Percentiles rank a stretch among this genome's conserved stretches.
Conservation (phyloP, 2,797 vertebrate species). For the Oreochromis mossambicus region DNA sequence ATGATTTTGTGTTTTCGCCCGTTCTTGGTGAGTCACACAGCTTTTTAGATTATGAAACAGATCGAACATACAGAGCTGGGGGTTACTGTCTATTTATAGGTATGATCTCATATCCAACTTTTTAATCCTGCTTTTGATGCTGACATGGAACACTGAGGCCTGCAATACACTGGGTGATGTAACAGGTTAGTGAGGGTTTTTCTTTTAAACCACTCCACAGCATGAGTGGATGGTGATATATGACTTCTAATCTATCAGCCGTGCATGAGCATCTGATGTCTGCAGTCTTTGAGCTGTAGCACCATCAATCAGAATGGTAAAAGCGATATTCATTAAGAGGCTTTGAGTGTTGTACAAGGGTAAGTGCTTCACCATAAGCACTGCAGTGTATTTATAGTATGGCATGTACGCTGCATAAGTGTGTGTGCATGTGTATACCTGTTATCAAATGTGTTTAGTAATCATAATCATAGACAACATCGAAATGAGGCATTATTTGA, state of each 20-base stretch:
- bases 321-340: conserved; percentile 26
- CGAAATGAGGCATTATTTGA: background rate
- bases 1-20: conserved; percentile 6
- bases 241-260: conserved; percentile 36
- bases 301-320: conserved; percentile 32
- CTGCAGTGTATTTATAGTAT: background rate
- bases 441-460: background rate
- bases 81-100: conserved; percentile 64
- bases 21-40: conserved; percentile 52
- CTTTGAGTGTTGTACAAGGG: background rate
- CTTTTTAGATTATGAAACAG: conserved; percentile 63
- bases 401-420: background rate
- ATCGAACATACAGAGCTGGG: conserved; percentile 50
- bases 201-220: conserved; percentile 1
- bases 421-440: background rate
- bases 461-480: background rate
- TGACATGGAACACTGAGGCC: conserved; percentile 29
- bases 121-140: conserved; percentile 65
- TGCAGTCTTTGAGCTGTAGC: conserved; percentile 7
- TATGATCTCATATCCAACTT: conserved; percentile 65
- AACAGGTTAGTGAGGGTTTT: conserved; percentile 38
- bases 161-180: conserved; percentile 48
- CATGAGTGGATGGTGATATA: conserved; percentile 42
- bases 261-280: conserved; percentile 30
- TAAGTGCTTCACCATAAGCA: conserved; percentile 7